Percentiles rank a stretch among this genome's conserved stretches.
Evolutionary conservation across 1,140 invertebrate genomes (phyloP).

Genomic region (Caenorhabditis brenneri): DNA sequence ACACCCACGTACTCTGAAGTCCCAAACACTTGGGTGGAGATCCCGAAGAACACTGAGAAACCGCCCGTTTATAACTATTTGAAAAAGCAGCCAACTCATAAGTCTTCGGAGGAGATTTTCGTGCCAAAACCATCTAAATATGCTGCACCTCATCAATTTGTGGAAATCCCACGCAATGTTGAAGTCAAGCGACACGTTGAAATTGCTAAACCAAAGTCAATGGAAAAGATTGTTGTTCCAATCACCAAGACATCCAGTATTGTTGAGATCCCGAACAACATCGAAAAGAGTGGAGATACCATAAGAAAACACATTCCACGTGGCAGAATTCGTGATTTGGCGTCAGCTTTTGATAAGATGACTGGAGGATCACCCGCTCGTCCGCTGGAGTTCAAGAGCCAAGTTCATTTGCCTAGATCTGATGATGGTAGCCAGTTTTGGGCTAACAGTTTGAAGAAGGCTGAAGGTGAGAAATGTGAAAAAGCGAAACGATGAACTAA

Average conservation of each 20-base stretch:
- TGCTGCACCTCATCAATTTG: too few species aligned
- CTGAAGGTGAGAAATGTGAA: not conserved
- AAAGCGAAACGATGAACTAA: too few species aligned
- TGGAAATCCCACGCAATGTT: too few species aligned
- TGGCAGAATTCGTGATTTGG: constrained; percentile 3
- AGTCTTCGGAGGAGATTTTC: not conserved
- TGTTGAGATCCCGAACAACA: not conserved
- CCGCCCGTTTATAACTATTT: not conserved
- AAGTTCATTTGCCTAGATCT: not conserved
- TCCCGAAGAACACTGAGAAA: not conserved
- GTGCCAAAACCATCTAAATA: too few species aligned
- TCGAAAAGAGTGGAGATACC: not conserved
- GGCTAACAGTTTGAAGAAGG: not conserved
- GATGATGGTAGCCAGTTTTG: not conserved
- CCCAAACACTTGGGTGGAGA: not conserved
- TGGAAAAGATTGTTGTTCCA: not conserved
- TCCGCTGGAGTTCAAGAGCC: not conserved
- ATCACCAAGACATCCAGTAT: not conserved
- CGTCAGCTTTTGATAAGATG: constrained; percentile 1
- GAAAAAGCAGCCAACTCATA: not conserved
- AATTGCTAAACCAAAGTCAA: not conserved
- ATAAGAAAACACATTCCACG: not conserved
- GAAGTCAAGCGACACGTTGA: too few species aligned
- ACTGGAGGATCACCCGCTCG: not conserved
- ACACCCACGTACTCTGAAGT: too few species aligned